Evolutionary conservation across 2,888 invertebrate species (phyloP), one percentile per base, ranked within the genome.

Genomic region (Calephelis perditalis): DNA sequence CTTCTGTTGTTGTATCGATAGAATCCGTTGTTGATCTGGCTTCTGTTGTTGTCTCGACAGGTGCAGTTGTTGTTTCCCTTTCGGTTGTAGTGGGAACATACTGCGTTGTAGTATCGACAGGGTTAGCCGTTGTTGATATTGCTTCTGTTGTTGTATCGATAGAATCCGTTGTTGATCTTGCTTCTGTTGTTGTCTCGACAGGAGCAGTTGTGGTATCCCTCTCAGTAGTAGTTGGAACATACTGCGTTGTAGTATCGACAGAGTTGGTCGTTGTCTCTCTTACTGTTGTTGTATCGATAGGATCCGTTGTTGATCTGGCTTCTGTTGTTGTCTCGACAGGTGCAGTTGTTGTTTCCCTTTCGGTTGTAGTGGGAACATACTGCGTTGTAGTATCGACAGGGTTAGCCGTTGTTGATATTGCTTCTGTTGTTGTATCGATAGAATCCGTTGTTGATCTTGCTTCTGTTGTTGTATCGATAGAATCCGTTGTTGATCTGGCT

Each of bases 1-100:
- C 57, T 11, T 60, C 37, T 3, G 67, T 63, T 6, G 68, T 66
- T 8, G 63, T 59, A 47, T 36, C 10, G 1, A 7, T 7, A 7
- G 5, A 1, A 8, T 8, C 8, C 40, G 6, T 40, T 40, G 40
- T 40, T 6, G 7, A 7, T 8, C 8, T 8, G 3, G 40, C 40
- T 40, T 40, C 40, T 40, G 40, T 40, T 40, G 40, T 40, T 40
- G 40, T 40, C 6, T 40, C 40, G 2, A 40, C 40, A 8, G 4
- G 40, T 5, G 7, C 5, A 40, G 2, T 26, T n/a, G 12, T 7
- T 9, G 40, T 40, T 45, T 15, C 44, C 8, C 9, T 10, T 0
- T 43, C 15, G 9, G 58, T 58, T 9, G n/a, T 44, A 10, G 45
- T 12, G 2, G 47, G 10, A 57, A 58, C 46, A 35, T 15, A 0